Percentiles rank a stretch among this genome's conserved stretches.
These are phyloP conservation scores for Parasteatoda tepidariorum DNA, from an alignment of 1,140 invertebrate genomes.

Conservation along the genomic window DNA sequence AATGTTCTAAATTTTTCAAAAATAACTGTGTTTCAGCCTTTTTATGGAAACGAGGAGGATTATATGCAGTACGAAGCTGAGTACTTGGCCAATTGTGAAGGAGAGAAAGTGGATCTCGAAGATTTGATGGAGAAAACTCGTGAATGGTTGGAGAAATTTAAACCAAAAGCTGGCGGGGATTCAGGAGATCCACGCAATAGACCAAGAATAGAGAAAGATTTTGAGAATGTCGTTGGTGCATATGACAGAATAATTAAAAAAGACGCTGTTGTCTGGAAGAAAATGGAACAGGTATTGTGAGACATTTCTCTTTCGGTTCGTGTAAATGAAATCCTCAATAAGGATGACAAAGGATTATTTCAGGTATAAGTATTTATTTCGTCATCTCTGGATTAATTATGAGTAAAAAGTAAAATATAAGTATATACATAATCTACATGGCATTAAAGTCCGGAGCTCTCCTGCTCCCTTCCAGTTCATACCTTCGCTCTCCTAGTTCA, in stretches of 20 bases:
- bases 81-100: not conserved
- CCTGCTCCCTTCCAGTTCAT: no score
- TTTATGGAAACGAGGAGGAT: not conserved
- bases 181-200: no score
- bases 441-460: no score
- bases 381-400: no score
- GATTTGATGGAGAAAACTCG: not conserved
- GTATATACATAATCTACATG: no score
- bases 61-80: not conserved
- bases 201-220: not conserved
- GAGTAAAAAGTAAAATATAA: not conserved
- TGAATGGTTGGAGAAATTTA: not conserved
- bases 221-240: not conserved
- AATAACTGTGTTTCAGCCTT: not conserved
- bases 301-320: no score
- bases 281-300: slow-evolving; percentile 4
- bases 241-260: not conserved
- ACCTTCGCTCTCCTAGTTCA: no score
- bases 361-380: no score
- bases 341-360: no score
- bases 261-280: not conserved
- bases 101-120: not conserved
- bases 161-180: not conserved
- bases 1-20: not conserved
- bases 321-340: no score